Conservation (phyloP, 2,113 vertebrate species). For the Sander vitreus region DNA sequence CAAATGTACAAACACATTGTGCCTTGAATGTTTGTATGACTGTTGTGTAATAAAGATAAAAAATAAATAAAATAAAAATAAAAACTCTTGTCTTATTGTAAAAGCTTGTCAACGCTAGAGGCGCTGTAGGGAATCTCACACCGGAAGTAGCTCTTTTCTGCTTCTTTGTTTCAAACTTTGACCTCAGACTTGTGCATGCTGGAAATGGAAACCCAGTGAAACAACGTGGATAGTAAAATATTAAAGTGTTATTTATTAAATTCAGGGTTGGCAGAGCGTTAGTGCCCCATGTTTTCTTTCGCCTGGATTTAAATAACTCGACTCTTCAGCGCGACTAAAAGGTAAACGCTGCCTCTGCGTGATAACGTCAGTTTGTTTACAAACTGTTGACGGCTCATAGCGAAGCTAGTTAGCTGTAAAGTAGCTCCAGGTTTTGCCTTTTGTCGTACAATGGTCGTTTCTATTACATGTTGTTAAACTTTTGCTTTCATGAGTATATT, state of each 20-base stretch:
- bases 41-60: no score
- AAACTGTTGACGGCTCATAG: not conserved
- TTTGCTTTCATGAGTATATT: not conserved
- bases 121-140: slow-evolving; percentile 47
- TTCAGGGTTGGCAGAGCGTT: rapidly evolving
- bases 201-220: slow-evolving; percentile 18
- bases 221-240: slow-evolving; percentile 66
- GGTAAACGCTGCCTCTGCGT: slow-evolving; percentile 34
- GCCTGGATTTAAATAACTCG: slow-evolving; percentile 1
- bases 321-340: not conserved
- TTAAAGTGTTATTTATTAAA: not conserved
- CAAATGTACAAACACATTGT: no score
- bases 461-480: not conserved
- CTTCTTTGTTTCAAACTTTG: slow-evolving; percentile 49
- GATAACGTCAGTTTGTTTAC: slow-evolving; percentile 54
- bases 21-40: no score
- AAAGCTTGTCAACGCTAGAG: slow-evolving; percentile 21
- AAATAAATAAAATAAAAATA: no score
- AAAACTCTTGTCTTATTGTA: no score
- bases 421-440: not conserved
- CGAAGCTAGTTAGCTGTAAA: not conserved
- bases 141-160: slow-evolving; percentile 27
- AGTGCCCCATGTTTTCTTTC: not conserved
- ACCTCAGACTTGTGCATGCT: slow-evolving; percentile 49
- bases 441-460: not conserved